phyloP scores from a whole-genome alignment of 23 tunicate genomes.

The Ascidia mentula region DNA sequence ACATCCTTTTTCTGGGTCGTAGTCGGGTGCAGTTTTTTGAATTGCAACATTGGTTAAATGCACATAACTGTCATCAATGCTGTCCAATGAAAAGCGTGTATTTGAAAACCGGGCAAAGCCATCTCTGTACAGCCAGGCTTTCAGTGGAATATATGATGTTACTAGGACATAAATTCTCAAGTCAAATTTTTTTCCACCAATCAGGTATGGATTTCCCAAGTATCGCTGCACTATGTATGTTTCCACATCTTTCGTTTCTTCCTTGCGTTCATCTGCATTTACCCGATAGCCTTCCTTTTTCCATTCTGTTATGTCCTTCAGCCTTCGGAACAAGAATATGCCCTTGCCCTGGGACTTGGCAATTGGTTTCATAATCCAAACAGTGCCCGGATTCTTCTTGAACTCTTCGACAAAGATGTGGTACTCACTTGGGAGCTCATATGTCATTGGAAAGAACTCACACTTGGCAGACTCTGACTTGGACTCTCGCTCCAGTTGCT shows the following conservation, averaged over 20 bases:
- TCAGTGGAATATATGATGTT: conserved; percentile 85
- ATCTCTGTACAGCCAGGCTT: conserved; percentile 97
- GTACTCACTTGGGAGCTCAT: conserved; percentile 94
- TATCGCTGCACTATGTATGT: conserved; percentile 96
- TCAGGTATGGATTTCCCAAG: conserved; percentile 82
- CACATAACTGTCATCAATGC: conserved; percentile 93
- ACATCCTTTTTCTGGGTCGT: conserved; percentile 96
- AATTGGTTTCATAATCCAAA: conserved; percentile 99
- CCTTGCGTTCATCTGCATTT: conserved; percentile 74
- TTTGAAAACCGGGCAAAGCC: conserved; percentile 94
- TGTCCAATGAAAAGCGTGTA: conserved; percentile 90
- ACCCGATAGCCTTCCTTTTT: conserved; percentile 83
- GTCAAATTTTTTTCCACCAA: conserved; percentile 98
- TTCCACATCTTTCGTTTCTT: conserved; percentile 91
- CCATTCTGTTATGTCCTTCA: conserved; percentile 98
- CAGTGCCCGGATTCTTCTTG: conserved; percentile 90
- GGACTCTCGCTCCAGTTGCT: conserved; percentile 85
- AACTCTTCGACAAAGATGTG: conserved; percentile 98
- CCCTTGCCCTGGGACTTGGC: conserved; percentile 98
- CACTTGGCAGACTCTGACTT: conserved; percentile 83
- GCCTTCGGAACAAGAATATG: conserved; percentile 80
- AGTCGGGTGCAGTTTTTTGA: conserved; percentile 97
- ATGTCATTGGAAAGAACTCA: conserved; percentile 95
- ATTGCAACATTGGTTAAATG: conserved; percentile 96
- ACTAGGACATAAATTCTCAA: conserved; percentile 93